Conservation (phyloP, 2,113 vertebrate species). For the Corythoichthys intestinalis region DNA sequence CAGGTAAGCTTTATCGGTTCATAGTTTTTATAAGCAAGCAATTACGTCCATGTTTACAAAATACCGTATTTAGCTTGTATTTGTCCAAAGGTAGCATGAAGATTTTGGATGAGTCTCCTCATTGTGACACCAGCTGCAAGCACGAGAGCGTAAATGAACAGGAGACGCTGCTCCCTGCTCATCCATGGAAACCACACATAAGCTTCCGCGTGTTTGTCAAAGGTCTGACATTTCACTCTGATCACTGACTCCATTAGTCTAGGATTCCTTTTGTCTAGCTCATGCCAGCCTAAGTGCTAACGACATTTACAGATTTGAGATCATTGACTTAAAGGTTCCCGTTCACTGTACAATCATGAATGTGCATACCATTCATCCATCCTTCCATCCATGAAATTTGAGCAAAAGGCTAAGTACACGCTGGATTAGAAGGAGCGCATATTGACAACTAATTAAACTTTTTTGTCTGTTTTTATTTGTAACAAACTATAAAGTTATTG, state of each 20-base stretch:
- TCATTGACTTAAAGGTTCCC: neutral
- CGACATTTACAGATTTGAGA: neutral
- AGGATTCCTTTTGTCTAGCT: neutral
- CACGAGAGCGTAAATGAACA: slow-evolving; percentile 30
- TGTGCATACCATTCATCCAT: neutral
- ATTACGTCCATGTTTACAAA: neutral
- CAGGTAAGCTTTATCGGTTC: slow-evolving; percentile 38
- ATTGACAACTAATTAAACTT: too few relatives aligned
- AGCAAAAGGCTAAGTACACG: too few relatives aligned
- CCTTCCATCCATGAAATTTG: too few relatives aligned
- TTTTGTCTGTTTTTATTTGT: too few relatives aligned
- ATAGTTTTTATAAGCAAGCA: neutral
- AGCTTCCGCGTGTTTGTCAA: slow-evolving; percentile 49
- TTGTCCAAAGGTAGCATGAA: slow-evolving; percentile 33
- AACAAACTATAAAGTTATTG: too few relatives aligned
- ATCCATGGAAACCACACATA: slow-evolving; percentile 64
- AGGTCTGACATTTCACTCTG: slow-evolving; percentile 57
- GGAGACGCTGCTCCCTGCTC: slow-evolving; percentile 36
- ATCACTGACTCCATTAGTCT: slow-evolving; percentile 19
- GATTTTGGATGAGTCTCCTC: slow-evolving; percentile 9
- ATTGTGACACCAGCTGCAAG: slow-evolving; percentile 16
- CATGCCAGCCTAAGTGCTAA: neutral
- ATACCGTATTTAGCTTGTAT: too few relatives aligned
- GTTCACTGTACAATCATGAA: neutral
- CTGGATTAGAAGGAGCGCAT: too few relatives aligned